Percentiles rank a stretch among this genome's conserved stretches.
Conservation (phyloP, 2,113 vertebrate genomes). For the Corvus cornix region DNA sequence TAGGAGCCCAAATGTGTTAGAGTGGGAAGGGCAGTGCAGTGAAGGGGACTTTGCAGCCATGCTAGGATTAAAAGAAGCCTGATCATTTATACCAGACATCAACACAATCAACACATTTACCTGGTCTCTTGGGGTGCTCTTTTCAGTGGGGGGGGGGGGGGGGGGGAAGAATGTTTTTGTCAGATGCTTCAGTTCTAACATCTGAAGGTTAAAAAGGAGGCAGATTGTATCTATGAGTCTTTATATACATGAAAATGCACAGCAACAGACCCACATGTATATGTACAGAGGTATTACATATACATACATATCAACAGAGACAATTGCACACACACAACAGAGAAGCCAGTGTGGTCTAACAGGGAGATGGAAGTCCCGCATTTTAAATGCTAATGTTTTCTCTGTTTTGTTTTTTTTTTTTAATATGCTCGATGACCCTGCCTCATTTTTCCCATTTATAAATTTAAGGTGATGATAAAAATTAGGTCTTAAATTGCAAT, state of each 20-base stretch:
- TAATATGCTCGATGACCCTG: not conserved
- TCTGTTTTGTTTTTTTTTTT: not conserved
- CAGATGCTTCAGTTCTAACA: not conserved
- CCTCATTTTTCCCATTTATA: not conserved
- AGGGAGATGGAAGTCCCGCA: not conserved
- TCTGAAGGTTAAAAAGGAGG: not conserved
- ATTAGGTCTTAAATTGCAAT: slow-evolving; percentile 27
- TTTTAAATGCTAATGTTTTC: not conserved
- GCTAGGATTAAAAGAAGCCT: not conserved
- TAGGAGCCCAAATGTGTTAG: not conserved
- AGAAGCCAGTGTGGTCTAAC: not conserved
- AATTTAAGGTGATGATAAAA: slow-evolving; percentile 21
- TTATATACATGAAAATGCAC: slow-evolving; percentile 3
- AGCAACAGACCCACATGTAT: slow-evolving; percentile 16
- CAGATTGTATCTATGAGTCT: not conserved
- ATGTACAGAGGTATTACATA: not conserved
- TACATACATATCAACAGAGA: slow-evolving; percentile 16
- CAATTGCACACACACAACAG: not conserved
- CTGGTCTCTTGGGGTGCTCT: not conserved
- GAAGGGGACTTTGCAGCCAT: not conserved
- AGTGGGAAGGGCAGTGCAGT: not conserved
- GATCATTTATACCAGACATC: not conserved
- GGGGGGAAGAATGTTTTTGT: not conserved
- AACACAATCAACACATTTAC: not conserved
- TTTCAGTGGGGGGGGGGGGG: not conserved